Conservation (phyloP, 2,797 vertebrate species). For the Anguilla megastoma region DNA sequence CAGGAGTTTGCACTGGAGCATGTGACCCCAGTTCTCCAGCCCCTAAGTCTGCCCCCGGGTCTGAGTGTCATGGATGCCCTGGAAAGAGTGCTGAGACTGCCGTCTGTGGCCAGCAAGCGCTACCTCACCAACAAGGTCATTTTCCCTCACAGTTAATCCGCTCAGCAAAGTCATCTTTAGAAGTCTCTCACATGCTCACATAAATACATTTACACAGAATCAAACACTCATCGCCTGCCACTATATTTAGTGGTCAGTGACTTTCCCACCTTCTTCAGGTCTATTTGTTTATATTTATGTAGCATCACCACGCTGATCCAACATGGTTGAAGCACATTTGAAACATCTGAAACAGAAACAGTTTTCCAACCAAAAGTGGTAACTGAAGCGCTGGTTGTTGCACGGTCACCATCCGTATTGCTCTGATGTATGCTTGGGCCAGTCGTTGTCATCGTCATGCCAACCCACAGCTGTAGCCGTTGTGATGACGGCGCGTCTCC, state of each 20-base stretch:
- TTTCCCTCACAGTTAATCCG: neutral
- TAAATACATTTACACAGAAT: neutral
- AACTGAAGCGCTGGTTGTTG: neutral
- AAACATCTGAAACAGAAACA: neutral
- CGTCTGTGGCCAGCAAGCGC: conserved; percentile 88
- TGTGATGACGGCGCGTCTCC: neutral
- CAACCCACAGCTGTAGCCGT: neutral
- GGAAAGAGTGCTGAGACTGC: conserved; percentile 81
- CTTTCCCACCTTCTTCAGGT: neutral
- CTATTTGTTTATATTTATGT: neutral
- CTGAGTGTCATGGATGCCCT: conserved; percentile 76
- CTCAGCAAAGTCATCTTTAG: conserved; percentile 6
- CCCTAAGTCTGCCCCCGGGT: conserved; percentile 71
- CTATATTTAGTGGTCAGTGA: neutral
- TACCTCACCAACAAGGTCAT: conserved; percentile 93
- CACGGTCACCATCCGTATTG: neutral
- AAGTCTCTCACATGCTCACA: neutral
- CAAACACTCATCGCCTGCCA: too few species aligned
- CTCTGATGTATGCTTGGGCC: neutral
- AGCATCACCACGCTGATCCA: neutral
- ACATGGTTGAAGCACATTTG: neutral
- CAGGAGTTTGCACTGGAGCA: conserved; percentile 79
- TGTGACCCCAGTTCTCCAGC: conserved; percentile 46
- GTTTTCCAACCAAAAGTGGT: neutral
- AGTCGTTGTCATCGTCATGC: neutral